Conservation (phyloP, 2,113 vertebrate species). For the Rostratula benghalensis region DNA sequence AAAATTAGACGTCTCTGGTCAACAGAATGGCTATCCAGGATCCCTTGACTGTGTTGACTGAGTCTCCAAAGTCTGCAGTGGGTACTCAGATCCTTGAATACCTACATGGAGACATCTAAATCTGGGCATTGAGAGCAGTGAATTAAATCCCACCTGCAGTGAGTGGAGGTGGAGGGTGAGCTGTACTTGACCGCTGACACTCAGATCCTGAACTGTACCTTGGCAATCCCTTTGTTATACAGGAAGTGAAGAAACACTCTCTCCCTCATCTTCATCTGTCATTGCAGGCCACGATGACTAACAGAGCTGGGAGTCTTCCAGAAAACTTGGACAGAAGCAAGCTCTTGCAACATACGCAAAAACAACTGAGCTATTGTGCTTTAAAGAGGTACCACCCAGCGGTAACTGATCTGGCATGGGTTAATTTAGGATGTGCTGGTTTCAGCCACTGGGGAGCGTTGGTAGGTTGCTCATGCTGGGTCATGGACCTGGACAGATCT, state of each 20-base stretch:
- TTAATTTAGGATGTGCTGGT: not conserved
- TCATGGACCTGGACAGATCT: not conserved
- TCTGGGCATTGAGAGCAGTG: not conserved
- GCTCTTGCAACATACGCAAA: not conserved
- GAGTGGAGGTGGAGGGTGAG: not conserved
- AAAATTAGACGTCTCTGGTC: not conserved
- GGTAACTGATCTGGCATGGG: rapidly evolving
- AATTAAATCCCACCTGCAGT: not conserved
- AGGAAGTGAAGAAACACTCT: not conserved
- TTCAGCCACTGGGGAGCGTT: not conserved
- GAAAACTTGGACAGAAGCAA: not conserved
- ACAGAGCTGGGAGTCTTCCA: not conserved
- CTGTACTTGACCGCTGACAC: not conserved
- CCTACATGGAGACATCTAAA: not conserved
- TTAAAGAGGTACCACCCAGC: not conserved
- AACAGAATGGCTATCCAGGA: not conserved
- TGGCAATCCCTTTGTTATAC: not conserved
- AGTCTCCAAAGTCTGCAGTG: not conserved
- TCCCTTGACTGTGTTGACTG: not conserved
- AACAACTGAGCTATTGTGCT: not conserved
- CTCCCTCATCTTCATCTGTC: not conserved
- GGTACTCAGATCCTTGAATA: not conserved
- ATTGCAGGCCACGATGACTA: not conserved
- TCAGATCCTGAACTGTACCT: not conserved
- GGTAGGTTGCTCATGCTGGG: not conserved